Percentiles rank a stretch among this genome's conserved stretches.
Conservation (phyloP, 2,113 vertebrate genomes). For the Charadrius vociferus region DNA sequence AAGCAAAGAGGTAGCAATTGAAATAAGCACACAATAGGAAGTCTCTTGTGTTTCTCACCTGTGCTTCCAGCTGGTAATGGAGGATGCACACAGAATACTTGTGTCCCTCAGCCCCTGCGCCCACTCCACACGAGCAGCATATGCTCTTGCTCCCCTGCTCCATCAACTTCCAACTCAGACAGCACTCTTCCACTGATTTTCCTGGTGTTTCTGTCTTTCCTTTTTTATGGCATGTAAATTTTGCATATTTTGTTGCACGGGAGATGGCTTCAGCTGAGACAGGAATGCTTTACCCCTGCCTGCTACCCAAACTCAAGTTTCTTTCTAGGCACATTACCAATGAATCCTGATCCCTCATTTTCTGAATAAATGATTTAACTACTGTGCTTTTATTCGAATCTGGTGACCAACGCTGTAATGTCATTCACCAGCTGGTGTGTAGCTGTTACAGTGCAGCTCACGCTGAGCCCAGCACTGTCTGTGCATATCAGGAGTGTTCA, state of each 20-base stretch:
- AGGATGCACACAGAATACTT: background rate
- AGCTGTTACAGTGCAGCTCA: background rate
- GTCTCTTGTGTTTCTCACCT: background rate
- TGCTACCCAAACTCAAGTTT: background rate
- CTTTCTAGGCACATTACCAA: background rate
- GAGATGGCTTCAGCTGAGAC: background rate
- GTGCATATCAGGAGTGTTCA: background rate
- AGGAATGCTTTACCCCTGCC: background rate
- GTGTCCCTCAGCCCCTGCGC: background rate
- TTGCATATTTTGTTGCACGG: background rate
- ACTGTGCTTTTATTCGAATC: background rate
- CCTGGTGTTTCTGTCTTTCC: background rate
- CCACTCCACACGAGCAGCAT: background rate
- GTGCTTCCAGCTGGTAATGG: background rate
- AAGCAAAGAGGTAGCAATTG: background rate
- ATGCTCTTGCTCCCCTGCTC: background rate
- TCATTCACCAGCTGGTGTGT: background rate
- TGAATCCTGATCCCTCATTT: background rate
- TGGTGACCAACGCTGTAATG: background rate
- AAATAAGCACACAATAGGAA: background rate
- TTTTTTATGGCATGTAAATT: background rate
- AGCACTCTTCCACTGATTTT: background rate
- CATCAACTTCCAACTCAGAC: background rate
- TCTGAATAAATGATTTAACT: background rate
- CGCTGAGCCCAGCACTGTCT: accelerated